These are phyloP conservation scores for Sphaerophoria taeniata DNA, from an alignment of 2,888 invertebrate species.

Conservation along the genomic window DNA sequence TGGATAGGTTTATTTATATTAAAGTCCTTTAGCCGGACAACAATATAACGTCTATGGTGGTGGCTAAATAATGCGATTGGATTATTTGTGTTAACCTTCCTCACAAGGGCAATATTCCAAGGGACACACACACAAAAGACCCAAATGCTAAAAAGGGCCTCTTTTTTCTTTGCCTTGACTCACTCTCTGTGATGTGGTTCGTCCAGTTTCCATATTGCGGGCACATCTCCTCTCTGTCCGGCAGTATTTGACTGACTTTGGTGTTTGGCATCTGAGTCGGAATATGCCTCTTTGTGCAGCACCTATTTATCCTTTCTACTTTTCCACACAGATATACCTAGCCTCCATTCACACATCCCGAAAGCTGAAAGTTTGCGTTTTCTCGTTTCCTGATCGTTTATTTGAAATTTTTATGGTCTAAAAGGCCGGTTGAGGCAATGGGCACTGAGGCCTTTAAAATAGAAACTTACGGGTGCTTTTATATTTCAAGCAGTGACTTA, in stretches of 20 bases:
- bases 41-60: constrained; percentile 36
- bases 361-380: constrained; percentile 70
- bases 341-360: constrained; percentile 63
- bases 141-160: constrained; percentile 47
- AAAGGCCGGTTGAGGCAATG: constrained; percentile 28
- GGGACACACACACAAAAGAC: constrained; percentile 18
- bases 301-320: constrained; percentile 52
- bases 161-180: constrained; percentile 24
- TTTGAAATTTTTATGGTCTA: constrained; percentile 62
- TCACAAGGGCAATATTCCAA: constrained; percentile 56
- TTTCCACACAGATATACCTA: constrained; percentile 55
- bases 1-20: neutral
- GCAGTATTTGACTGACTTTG: constrained; percentile 30
- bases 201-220: constrained; percentile 21
- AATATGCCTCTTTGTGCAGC: neutral
- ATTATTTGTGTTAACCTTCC: constrained; percentile 67
- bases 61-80: constrained; percentile 68
- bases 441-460: constrained; percentile 48
- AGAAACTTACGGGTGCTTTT: constrained; percentile 64
- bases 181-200: neutral
- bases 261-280: neutral
- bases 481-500: constrained; percentile 65
- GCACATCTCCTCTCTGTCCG: constrained; percentile 41
- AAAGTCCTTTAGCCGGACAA: constrained; percentile 14
- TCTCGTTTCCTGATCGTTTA: constrained; percentile 68